Evolutionary conservation across 2,797 vertebrate species (phyloP).

Genomic region (Poecilia gillii): DNA sequence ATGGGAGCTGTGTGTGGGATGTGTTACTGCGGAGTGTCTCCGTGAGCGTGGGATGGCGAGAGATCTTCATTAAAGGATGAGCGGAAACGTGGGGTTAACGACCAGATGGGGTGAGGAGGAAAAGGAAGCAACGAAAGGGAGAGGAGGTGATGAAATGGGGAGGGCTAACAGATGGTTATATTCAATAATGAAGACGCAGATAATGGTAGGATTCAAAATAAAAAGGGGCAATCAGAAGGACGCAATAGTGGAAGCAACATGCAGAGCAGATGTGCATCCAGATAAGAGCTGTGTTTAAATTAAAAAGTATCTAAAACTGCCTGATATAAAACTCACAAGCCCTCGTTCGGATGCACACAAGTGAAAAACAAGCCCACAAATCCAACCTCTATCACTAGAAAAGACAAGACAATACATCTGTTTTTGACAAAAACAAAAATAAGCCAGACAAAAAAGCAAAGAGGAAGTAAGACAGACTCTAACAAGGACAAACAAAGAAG

Average conservation of each 20-base stretch:
- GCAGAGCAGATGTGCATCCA: slow-evolving; percentile 21
- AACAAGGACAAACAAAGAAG: not conserved
- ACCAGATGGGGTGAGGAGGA: slow-evolving; percentile 73
- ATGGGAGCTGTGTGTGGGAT: slow-evolving; percentile 63
- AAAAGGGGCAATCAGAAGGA: slow-evolving; percentile 34
- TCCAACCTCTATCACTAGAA: slow-evolving; percentile 7
- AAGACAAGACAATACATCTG: not conserved
- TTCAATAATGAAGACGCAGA: slow-evolving; percentile 55
- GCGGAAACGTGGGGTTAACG: slow-evolving; percentile 64
- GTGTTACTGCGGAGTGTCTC: slow-evolving; percentile 56
- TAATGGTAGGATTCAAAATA: slow-evolving; percentile 42
- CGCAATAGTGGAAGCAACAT: slow-evolving; percentile 31
- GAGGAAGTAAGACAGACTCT: slow-evolving; percentile 7
- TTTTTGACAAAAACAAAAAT: not conserved
- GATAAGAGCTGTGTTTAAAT: slow-evolving; percentile 6
- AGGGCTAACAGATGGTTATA: slow-evolving; percentile 62
- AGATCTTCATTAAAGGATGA: slow-evolving; percentile 66
- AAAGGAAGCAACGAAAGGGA: slow-evolving; percentile 44
- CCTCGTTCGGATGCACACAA: not conserved
- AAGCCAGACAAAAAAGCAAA: not conserved
- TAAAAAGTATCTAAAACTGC: not conserved
- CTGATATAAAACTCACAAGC: slow-evolving; percentile 6
- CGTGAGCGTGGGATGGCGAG: slow-evolving; percentile 61
- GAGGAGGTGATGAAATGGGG: slow-evolving; percentile 33
- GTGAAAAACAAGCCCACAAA: slow-evolving; percentile 6